phyloP scores from a whole-genome alignment of 2,797 vertebrate species.

The Aeoliscus strigatus region DNA sequence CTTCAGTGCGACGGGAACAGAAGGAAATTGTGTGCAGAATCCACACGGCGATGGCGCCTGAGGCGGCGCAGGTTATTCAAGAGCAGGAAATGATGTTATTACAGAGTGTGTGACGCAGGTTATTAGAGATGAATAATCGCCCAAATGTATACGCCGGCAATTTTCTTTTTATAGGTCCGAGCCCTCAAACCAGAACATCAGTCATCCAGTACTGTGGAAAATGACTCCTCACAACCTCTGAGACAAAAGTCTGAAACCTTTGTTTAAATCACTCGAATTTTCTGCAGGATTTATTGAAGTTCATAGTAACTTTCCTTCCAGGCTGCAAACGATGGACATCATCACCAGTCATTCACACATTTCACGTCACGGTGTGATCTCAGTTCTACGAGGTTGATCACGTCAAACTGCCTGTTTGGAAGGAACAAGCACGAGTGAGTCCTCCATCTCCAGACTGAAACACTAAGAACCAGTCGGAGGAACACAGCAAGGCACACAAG shows the following conservation, averaged over 20 bases:
- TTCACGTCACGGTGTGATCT: too few relatives aligned
- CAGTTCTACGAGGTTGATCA: too few relatives aligned
- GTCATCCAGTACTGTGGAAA: conserved; percentile 3
- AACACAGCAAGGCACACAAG: too few relatives aligned
- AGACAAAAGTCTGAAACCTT: background rate
- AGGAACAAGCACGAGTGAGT: too few relatives aligned
- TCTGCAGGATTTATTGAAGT: background rate
- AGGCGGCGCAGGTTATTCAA: conserved; percentile 39
- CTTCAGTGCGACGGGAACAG: conserved; percentile 4
- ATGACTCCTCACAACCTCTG: background rate
- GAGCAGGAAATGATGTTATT: conserved; percentile 54
- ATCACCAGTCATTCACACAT: too few relatives aligned
- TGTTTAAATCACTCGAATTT: too few relatives aligned
- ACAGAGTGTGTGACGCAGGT: conserved; percentile 41
- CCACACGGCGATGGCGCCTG: conserved; percentile 36
- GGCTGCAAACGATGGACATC: background rate
- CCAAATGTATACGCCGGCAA: conserved; percentile 23
- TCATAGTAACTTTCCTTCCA: background rate
- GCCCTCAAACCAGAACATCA: conserved; percentile 5
- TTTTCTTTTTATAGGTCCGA: conserved; percentile 20
- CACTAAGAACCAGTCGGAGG: too few relatives aligned
- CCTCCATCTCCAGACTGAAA: too few relatives aligned
- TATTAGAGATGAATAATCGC: conserved; percentile 58
- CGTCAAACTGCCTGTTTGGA: too few relatives aligned
- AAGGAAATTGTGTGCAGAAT: conserved; percentile 39